phyloP scores from a whole-genome alignment of 2,113 vertebrate species.

The Albula goreensis region DNA sequence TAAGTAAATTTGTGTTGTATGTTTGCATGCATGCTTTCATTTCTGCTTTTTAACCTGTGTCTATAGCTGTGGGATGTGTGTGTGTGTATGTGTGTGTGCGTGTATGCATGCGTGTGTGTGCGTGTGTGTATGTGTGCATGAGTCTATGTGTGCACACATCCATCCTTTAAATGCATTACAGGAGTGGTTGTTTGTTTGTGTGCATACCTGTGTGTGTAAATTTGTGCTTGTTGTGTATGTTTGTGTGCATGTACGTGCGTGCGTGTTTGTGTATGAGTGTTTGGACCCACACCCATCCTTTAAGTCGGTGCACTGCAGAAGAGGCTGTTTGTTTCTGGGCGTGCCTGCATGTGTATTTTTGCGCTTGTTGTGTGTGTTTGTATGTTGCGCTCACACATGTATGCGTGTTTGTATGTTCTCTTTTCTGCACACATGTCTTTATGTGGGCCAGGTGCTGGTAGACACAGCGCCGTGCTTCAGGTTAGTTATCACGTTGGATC shows the following conservation, averaged over 20 bases:
- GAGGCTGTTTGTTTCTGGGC: not conserved
- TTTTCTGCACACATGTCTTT: not conserved
- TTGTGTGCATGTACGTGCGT: not conserved
- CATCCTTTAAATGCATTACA: no score
- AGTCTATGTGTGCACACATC: not conserved
- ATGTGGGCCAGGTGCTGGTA: no score
- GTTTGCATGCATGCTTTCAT: not conserved
- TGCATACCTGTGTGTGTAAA: not conserved
- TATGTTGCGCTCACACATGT: not conserved
- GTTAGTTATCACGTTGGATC: constrained; percentile 6
- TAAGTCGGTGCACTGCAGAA: no score
- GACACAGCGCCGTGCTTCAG: not conserved
- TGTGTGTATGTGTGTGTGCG: not conserved
- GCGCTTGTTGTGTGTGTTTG: not conserved
- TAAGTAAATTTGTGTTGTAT: no score
- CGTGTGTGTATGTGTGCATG: not conserved
- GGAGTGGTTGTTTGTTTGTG: not conserved
- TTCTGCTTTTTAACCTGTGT: not conserved
- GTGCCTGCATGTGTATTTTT: not conserved
- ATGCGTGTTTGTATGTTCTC: not conserved
- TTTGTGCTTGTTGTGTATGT: not conserved
- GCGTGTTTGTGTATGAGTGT: not conserved
- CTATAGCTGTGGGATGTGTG: not conserved
- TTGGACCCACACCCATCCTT: no score
- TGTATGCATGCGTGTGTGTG: not conserved